These are phyloP conservation scores for Ormyrus rosae DNA, from an alignment of 2,888 invertebrate genomes.

Conservation along the genomic window DNA sequence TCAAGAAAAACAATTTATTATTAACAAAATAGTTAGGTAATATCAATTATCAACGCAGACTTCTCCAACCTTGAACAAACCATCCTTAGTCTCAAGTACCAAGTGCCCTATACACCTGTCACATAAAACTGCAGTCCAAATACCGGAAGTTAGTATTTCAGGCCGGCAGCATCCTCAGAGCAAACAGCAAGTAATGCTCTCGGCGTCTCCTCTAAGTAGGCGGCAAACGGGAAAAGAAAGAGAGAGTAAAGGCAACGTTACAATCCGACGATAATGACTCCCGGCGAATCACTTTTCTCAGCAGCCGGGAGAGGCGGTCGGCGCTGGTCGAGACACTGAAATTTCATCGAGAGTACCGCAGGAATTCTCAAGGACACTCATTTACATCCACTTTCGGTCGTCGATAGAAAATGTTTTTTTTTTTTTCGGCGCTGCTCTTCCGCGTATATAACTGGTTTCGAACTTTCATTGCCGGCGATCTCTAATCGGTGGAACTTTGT, in stretches of 20 bases:
- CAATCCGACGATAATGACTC: slow-evolving; percentile 2
- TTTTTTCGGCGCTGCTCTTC: background rate
- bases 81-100: too few species aligned
- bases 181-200: too few species aligned
- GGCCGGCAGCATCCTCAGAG: too few species aligned
- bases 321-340: slow-evolving; percentile 29
- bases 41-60: too few species aligned
- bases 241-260: background rate
- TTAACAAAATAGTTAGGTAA: too few species aligned
- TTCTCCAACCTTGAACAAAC: too few species aligned
- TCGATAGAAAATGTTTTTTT: slow-evolving; percentile 24
- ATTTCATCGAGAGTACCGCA: slow-evolving; percentile 34
- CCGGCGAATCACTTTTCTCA: background rate
- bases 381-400: slow-evolving; percentile 30
- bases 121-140: too few species aligned
- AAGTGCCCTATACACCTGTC: too few species aligned
- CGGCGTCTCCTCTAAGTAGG: too few species aligned
- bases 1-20: too few species aligned
- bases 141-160: too few species aligned
- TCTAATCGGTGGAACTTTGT: slow-evolving; percentile 20
- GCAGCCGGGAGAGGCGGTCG: too few species aligned
- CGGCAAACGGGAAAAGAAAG: background rate
- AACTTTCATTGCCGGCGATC: slow-evolving; percentile 21
- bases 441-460: background rate
- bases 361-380: slow-evolving; percentile 50